Evolutionary conservation across 2,888 invertebrate genomes (phyloP).

Genomic region (Altica lythri): DNA sequence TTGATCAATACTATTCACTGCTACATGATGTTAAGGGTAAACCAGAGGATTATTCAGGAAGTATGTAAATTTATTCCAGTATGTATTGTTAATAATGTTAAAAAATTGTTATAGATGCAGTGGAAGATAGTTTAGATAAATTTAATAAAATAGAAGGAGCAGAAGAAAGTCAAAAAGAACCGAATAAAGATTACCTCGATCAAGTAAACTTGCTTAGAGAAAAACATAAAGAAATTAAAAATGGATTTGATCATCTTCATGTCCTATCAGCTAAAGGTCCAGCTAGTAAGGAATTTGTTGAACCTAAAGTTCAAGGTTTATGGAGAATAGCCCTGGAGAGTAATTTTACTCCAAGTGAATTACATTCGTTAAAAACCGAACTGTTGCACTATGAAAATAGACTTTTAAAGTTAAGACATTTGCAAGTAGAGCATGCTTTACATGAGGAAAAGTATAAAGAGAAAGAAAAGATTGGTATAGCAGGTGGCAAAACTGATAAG

Average conservation of each 20-base stretch:
- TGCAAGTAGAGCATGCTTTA: slow-evolving; percentile 81
- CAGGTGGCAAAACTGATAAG: slow-evolving; percentile 38
- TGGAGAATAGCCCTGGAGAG: slow-evolving; percentile 82
- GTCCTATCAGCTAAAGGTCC: slow-evolving; percentile 77
- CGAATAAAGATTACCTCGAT: slow-evolving; percentile 67
- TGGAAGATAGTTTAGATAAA: slow-evolving; percentile 72
- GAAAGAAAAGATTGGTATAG: slow-evolving; percentile 57
- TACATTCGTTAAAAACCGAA: slow-evolving; percentile 84
- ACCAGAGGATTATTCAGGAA: slow-evolving; percentile 67
- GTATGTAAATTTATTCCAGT: slow-evolving; percentile 59
- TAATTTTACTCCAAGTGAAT: slow-evolving; percentile 80
- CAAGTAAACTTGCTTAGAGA: slow-evolving; percentile 74
- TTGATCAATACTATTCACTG: slow-evolving; percentile 85
- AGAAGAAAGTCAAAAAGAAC: slow-evolving; percentile 59
- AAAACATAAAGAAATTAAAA: slow-evolving; percentile 75
- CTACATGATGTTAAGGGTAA: slow-evolving; percentile 70
- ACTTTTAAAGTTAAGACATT: slow-evolving; percentile 77
- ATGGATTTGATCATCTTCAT: slow-evolving; percentile 78
- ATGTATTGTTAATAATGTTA: too few species aligned
- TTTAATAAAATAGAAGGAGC: slow-evolving; percentile 71
- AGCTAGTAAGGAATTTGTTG: slow-evolving; percentile 83
- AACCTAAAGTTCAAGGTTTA: slow-evolving; percentile 86
- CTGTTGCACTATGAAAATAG: slow-evolving; percentile 86
- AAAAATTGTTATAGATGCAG: slow-evolving; percentile 72
- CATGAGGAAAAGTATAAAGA: slow-evolving; percentile 68